These are phyloP conservation scores for Arvicanthis niloticus DNA, from an alignment of 2,113 vertebrate species.

Conservation along the genomic window DNA sequence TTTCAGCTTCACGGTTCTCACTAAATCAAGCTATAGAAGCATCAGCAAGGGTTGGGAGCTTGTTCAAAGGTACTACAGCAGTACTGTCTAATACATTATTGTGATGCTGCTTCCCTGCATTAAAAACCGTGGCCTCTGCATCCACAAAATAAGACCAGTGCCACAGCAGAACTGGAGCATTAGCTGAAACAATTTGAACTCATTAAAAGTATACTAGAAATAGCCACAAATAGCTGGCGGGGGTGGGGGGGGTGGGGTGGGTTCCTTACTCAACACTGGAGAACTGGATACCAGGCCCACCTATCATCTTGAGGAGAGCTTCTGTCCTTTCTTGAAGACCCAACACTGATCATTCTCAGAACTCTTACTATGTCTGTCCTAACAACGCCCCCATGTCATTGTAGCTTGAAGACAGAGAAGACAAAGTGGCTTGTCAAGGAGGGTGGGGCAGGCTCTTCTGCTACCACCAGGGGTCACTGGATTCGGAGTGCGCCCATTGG, in stretches of 20 bases:
- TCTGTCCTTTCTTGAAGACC: background rate
- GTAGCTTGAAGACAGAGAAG: slow-evolving; percentile 17
- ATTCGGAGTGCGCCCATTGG: slow-evolving; percentile 38
- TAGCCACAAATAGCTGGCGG: background rate
- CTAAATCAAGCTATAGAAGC: background rate
- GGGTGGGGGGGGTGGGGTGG: too few species aligned
- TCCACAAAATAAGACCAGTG: background rate
- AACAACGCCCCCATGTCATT: background rate
- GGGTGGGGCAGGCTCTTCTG: slow-evolving; percentile 35
- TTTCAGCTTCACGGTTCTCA: background rate
- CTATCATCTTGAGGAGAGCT: background rate
- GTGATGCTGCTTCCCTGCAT: accelerated
- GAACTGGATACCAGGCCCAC: background rate
- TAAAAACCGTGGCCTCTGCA: accelerated
- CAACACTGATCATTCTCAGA: slow-evolving; percentile 53
- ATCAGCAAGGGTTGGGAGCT: background rate
- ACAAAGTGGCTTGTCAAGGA: slow-evolving; percentile 52
- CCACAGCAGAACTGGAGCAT: background rate
- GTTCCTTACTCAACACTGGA: too few species aligned
- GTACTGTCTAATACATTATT: too few species aligned
- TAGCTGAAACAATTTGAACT: background rate
- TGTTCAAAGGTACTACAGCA: accelerated
- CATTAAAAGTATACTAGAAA: slow-evolving; percentile 12
- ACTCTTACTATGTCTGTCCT: slow-evolving; percentile 31
- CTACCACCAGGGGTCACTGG: slow-evolving; percentile 73